phyloP scores from a whole-genome alignment of 2,113 vertebrate genomes.

The Prionailurus bengalensis region DNA sequence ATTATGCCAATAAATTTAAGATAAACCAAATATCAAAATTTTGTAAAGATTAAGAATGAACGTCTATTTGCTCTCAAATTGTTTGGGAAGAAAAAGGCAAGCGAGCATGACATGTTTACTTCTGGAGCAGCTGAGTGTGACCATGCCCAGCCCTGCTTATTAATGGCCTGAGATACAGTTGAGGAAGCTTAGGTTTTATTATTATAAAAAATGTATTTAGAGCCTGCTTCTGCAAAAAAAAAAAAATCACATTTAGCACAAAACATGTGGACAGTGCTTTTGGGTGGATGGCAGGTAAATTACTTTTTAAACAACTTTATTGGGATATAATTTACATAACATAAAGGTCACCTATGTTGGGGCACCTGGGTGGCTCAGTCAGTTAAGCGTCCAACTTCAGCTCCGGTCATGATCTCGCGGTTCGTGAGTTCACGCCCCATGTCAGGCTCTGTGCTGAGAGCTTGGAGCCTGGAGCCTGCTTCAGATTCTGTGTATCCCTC shows the following conservation, averaged over 20 bases:
- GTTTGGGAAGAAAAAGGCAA: neutral
- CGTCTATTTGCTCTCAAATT: neutral
- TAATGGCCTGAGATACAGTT: neutral
- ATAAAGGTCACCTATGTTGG: neutral
- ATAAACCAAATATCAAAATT: constrained; percentile 44
- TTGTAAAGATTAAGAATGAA: constrained; percentile 28
- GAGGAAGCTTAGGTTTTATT: neutral
- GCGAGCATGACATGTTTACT: neutral
- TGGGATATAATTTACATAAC: neutral
- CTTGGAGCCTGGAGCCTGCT: no score
- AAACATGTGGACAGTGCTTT: neutral
- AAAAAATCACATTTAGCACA: neutral
- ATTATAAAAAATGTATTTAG: neutral
- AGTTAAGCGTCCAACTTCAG: no score
- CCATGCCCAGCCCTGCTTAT: neutral
- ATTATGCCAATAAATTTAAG: neutral
- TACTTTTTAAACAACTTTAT: neutral
- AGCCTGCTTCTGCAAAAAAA: neutral
- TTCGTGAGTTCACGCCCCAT: no score
- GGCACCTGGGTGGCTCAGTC: no score
- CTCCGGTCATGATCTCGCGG: no score
- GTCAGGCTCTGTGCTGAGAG: no score
- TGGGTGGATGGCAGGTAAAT: neutral
- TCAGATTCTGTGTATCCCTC: no score
- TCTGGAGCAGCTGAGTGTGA: neutral